These are phyloP conservation scores for Anableps anableps DNA, from an alignment of 2,797 vertebrate genomes.

Conservation along the genomic window DNA sequence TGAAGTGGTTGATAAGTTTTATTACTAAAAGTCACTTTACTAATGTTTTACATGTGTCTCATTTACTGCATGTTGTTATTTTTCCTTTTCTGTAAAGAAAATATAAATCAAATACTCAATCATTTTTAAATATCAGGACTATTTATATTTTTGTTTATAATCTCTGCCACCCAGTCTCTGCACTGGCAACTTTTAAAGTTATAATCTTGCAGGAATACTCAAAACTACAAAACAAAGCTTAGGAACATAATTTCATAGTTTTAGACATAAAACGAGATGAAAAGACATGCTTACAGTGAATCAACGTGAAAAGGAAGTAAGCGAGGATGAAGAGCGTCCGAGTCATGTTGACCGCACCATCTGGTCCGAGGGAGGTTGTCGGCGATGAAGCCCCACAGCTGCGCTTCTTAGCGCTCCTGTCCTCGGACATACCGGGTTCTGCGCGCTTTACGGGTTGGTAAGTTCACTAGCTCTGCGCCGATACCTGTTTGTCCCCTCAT, in stretches of 20 bases:
- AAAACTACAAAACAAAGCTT: background rate
- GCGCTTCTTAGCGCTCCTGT: conserved; percentile 39
- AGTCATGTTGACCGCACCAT: conserved; percentile 75
- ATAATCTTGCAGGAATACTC: background rate
- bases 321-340: conserved; percentile 67
- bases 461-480: conserved; percentile 26
- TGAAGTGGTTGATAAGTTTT: background rate
- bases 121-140: background rate
- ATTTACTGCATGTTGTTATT: background rate
- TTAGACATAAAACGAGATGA: conserved; percentile 4
- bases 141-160: background rate
- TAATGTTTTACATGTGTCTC: background rate
- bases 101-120: background rate
- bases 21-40: background rate
- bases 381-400: conserved; percentile 47
- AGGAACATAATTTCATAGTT: background rate
- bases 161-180: background rate
- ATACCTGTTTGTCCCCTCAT: background rate
- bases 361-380: conserved; percentile 40
- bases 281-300: conserved; percentile 77
- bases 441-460: conserved; percentile 14
- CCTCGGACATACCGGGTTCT: conserved; percentile 53
- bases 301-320: conserved; percentile 63
- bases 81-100: background rate
- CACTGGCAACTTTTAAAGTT: background rate